Base-by-base conservation (phyloP, 2,888 invertebrate genomes). In the Hirtodrosophila cameraria region DNA sequence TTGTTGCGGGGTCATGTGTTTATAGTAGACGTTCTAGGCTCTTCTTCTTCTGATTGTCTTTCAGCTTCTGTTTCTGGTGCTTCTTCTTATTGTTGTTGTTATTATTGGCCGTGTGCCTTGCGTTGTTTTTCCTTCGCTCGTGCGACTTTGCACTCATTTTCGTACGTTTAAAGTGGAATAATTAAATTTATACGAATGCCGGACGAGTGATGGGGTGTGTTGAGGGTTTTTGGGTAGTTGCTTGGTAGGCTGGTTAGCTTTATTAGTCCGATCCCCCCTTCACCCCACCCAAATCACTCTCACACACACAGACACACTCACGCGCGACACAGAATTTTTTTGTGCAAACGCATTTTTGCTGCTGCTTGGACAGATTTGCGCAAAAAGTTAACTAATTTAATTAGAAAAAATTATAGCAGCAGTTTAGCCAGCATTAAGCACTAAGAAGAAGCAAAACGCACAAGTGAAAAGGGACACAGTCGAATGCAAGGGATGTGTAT, bases 381-480 rank as follows among this genome's bases (percentile, higher is more conserved):
- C 46, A 73, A 74, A 68, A 68, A 68, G 27, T 15, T 13, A 59
- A 59, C 84, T 81, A 82, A 82, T 82, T 85, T 82, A 86, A 86
- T 86, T 86, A 86, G 65, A 82, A 23, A 23, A 2, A 84, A 65
- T 73, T 75, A 65, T 70, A 75, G 43, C 61, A 79, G 59, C 66
- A 70, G 53, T 66, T 65, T 68, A 61, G 36, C 43, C 43, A 38
- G 57, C 30, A 55, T 48, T 43, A 60, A 58, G 65, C 58, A 58
- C 41, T 54, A 46, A 28, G 66, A 71, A 59, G 58, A 72, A 69
- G n/a, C n/a, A 71, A 65, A 59, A 59, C 20, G 49, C 18, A 66
- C 41, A 52, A 58, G 36, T 48, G 42, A 35, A 58, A 69, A 81
- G 75, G 75, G 62, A 64, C 64, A 70, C 43, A 59, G 45, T 53